phyloP scores from a whole-genome alignment of 2,113 vertebrate species.

The Ranitomeya variabilis region DNA sequence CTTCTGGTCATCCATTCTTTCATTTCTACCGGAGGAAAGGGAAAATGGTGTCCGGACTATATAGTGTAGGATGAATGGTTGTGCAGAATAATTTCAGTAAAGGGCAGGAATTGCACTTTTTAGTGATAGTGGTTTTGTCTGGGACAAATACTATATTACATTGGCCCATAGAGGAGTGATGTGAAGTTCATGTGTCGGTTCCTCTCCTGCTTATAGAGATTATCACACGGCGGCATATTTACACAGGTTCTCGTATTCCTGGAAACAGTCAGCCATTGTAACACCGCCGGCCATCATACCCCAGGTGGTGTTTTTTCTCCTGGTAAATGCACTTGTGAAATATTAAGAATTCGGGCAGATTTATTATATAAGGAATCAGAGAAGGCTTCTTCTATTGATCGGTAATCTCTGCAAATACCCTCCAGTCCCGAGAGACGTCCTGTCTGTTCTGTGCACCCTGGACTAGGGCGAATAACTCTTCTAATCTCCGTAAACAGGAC shows the following conservation, averaged over 20 bases:
- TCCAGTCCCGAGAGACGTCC: background rate
- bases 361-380: conserved; percentile 40
- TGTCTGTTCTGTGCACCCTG: background rate
- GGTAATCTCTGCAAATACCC: background rate
- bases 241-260: background rate
- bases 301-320: background rate
- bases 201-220: background rate
- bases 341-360: conserved; percentile 4
- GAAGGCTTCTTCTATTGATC: background rate
- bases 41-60: too few relatives aligned
- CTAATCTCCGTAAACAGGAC: background rate
- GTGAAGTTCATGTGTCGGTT: background rate
- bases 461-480: background rate
- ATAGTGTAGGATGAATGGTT: too few relatives aligned
- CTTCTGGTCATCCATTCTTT: too few relatives aligned
- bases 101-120: too few relatives aligned
- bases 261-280: conserved; percentile 34
- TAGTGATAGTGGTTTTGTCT: too few relatives aligned
- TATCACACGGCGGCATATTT: conserved; percentile 3
- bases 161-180: background rate
- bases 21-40: too few relatives aligned
- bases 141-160: background rate
- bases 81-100: too few relatives aligned
- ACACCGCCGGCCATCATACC: background rate
- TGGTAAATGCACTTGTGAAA: background rate